phyloP scores from a whole-genome alignment of 30 jellyfish, hydroid and myxozoan species.

The Rhopilema esculentum region DNA sequence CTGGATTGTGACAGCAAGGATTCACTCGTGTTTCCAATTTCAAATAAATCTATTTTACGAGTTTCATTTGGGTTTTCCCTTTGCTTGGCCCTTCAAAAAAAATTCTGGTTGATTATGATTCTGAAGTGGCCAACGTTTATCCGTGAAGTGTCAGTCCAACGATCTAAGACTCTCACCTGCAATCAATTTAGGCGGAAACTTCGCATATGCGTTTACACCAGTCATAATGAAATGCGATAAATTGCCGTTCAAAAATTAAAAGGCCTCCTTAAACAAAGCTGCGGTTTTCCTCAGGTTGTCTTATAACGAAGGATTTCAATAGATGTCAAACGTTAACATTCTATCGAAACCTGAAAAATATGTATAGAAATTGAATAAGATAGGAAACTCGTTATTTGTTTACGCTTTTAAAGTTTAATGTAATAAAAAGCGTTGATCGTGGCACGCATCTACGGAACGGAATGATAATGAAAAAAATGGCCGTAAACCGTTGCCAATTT shows the following conservation, averaged over 20 bases:
- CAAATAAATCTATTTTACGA: not conserved
- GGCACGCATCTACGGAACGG: not conserved
- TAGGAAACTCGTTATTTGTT: too few relatives aligned
- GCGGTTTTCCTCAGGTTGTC: not conserved
- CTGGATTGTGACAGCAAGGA: constrained; percentile 41
- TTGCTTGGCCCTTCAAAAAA: not conserved
- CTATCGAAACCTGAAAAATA: not conserved
- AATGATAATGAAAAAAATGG: not conserved
- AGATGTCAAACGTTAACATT: not conserved
- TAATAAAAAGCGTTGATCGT: not conserved
- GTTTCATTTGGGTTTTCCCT: constrained; percentile 37
- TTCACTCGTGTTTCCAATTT: constrained; percentile 19
- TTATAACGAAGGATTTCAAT: not conserved
- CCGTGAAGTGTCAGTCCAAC: not conserved
- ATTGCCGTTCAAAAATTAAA: not conserved
- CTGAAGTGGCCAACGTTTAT: not conserved
- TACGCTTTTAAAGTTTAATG: too few relatives aligned
- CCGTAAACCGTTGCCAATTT: too few relatives aligned
- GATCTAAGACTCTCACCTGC: not conserved
- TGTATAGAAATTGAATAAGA: too few relatives aligned
- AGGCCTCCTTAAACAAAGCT: not conserved
- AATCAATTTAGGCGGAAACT: not conserved
- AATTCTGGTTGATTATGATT: not conserved
- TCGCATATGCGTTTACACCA: not conserved
- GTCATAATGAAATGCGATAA: not conserved